Base-by-base conservation (phyloP, 2,797 vertebrate species). In the Myoxocephalus aenaeus region DNA sequence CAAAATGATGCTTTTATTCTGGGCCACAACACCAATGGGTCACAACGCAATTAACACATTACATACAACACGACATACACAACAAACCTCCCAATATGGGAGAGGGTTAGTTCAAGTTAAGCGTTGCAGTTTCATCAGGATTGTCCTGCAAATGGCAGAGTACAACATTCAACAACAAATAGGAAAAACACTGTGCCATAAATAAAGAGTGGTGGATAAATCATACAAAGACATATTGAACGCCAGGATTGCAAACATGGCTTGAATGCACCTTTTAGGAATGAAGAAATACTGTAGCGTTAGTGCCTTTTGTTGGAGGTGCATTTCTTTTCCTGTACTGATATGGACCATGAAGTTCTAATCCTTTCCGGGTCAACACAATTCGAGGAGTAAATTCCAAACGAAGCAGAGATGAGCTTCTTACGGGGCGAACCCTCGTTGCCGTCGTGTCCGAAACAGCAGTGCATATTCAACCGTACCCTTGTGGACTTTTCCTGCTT, bases 41-140 rank as follows among this genome's bases (percentile, higher is more conserved):
- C 89, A 85, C 59, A 86, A 86, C 75, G 85, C 77, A 79, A 71
- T 79, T 84, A 89, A 82, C 71, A 85, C 86, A 85, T 71, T 77
- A 77, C 86, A 87, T 65, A 83, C 81, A 82, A 42, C 25, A 79
- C 72, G 81, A 75, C 63, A 87, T 18, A 93, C 68, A 87, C 61
- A 75, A 58, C 80, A 78, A 65, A 86, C 87, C 90, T 93, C 92
- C 93, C 93, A 94, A 93, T 93, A 88, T 94, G 93, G 92, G 92
- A 94, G 92, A 94, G 74, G 75, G 85, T 86, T 73, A 40, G 75
- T 92, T 93, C 90, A 90, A 91, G 87, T 90, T 81, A 84, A 90
- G 89, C 85, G 81, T 81, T 68, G 70, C 86, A 86, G 81, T 88
- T 89, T 85, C 65, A 75, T 87, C 85, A 85, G 77, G 85, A 87